Percentiles rank a stretch among this genome's conserved stretches.
phyloP scores from a whole-genome alignment of 2,888 invertebrate genomes.

The Tribolium freemani region DNA sequence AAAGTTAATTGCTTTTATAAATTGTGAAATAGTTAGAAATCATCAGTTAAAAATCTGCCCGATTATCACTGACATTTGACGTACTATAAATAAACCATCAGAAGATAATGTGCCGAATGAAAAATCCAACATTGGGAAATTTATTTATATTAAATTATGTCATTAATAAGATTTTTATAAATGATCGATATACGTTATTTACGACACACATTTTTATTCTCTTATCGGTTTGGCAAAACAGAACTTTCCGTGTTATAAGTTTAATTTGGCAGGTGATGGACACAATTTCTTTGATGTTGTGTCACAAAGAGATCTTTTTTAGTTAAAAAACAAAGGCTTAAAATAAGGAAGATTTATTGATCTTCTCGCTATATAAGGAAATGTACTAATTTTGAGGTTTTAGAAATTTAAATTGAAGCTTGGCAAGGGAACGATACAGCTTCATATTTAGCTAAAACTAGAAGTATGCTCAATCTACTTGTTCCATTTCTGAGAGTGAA shows the following conservation, averaged over 20 bases:
- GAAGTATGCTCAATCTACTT: not conserved
- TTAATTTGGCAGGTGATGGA: slow-evolving; percentile 23
- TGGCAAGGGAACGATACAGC: not conserved
- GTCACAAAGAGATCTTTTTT: slow-evolving; percentile 9
- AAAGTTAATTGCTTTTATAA: not conserved
- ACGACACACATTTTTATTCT: not conserved
- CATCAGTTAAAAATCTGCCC: not conserved
- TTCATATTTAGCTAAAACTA: not conserved
- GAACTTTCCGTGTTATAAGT: not conserved
- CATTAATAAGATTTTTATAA: too few species aligned
- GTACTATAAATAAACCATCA: not conserved
- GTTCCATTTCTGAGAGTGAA: not conserved
- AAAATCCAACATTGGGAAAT: not conserved
- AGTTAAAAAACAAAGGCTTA: slow-evolving; percentile 9
- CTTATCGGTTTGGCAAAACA: not conserved
- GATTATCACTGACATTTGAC: not conserved
- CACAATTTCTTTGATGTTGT: slow-evolving; percentile 13
- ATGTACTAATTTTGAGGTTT: not conserved
- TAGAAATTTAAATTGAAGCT: too few species aligned
- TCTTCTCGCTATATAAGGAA: not conserved
- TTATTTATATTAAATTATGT: too few species aligned
- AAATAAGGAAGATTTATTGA: slow-evolving; percentile 1
- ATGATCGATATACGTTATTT: too few species aligned
- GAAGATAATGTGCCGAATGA: not conserved
- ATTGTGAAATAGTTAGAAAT: not conserved